These are phyloP conservation scores for Brotula barbata DNA, from an alignment of 2,797 vertebrate species.

Conservation along the genomic window DNA sequence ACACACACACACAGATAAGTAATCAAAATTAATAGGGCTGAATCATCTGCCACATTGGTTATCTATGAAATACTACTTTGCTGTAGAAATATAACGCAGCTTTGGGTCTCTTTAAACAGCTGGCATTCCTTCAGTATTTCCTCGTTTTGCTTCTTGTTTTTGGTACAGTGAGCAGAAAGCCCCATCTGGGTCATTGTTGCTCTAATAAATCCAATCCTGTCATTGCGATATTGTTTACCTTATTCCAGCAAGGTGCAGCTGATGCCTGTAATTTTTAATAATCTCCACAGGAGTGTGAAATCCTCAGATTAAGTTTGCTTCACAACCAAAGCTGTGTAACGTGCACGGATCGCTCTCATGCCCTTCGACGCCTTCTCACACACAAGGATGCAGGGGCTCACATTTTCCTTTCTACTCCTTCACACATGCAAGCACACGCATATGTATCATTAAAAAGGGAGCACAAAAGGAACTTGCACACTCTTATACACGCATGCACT, in stretches of 20 bases:
- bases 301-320: slow-evolving; percentile 64
- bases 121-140: no score
- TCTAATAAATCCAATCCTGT: slow-evolving; percentile 44
- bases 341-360: slow-evolving; percentile 43
- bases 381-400: slow-evolving; percentile 40
- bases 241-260: slow-evolving; percentile 65
- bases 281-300: slow-evolving; percentile 63
- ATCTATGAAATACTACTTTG: slow-evolving; percentile 37
- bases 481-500: background rate
- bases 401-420: slow-evolving; percentile 31
- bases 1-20: slow-evolving; percentile 34
- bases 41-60: slow-evolving; percentile 35
- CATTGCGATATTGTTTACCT: slow-evolving; percentile 59
- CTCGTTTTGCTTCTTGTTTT: slow-evolving; percentile 7
- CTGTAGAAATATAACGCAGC: slow-evolving; percentile 15
- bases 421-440: slow-evolving; percentile 29
- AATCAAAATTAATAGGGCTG: slow-evolving; percentile 42
- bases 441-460: slow-evolving; percentile 36
- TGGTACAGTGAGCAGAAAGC: slow-evolving; percentile 45
- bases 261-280: slow-evolving; percentile 64
- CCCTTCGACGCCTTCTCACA: slow-evolving; percentile 41
- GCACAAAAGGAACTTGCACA: slow-evolving; percentile 12
- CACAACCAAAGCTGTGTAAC: slow-evolving; percentile 49
- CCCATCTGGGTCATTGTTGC: slow-evolving; percentile 63
- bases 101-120: slow-evolving; percentile 35